These are phyloP conservation scores for Malacoctenus gilli DNA, from an alignment of 2,797 vertebrate species.

Conservation along the genomic window DNA sequence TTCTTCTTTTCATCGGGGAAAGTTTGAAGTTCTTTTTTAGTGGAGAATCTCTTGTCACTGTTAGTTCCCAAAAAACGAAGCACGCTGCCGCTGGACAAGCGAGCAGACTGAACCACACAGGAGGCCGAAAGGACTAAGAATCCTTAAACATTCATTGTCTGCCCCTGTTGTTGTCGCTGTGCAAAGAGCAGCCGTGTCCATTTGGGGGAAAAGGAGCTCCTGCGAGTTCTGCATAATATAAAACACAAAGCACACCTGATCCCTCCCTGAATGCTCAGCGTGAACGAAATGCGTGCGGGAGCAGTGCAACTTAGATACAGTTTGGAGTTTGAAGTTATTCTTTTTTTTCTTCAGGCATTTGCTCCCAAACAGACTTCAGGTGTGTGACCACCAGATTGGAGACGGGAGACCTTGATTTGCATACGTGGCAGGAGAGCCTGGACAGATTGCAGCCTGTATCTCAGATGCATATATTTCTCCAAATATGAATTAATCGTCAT, in stretches of 20 bases:
- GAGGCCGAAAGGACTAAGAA: too few species aligned
- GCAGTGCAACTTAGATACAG: not conserved
- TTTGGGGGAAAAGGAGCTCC: not conserved
- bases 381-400: not conserved
- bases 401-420: not conserved
- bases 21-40: conserved; percentile 31
- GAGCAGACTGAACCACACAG: too few species aligned
- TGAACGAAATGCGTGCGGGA: not conserved
- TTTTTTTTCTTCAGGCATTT: not conserved
- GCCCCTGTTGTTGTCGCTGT: too few species aligned
- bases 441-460: not conserved
- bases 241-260: not conserved
- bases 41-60: conserved; percentile 3
- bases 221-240: not conserved
- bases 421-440: not conserved
- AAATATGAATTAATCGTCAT: not conserved
- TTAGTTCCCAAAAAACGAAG: too few species aligned
- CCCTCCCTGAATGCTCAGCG: not conserved
- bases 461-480: not conserved
- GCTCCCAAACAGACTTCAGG: not conserved
- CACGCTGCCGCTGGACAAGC: too few species aligned
- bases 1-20: conserved; percentile 28
- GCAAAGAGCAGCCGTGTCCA: not conserved
- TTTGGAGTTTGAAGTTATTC: not conserved
- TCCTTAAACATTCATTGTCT: too few species aligned